These are phyloP conservation scores for Sylvietta virens DNA, from an alignment of 2,113 vertebrate genomes.

Conservation along the genomic window DNA sequence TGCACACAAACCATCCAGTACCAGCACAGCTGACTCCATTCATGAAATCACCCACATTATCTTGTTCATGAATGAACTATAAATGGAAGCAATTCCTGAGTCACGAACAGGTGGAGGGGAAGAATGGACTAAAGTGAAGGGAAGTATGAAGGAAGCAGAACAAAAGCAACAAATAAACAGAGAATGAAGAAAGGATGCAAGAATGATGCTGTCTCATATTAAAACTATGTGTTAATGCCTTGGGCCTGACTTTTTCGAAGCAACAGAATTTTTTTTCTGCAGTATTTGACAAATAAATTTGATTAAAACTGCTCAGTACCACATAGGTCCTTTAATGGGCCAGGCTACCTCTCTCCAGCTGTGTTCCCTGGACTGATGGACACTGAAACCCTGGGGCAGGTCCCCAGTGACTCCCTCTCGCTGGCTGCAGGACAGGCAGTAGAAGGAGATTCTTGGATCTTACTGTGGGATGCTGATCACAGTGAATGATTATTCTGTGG, in stretches of 20 bases:
- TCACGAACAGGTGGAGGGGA: conserved; percentile 8
- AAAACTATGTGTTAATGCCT: background rate
- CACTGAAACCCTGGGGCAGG: background rate
- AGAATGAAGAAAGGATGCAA: background rate
- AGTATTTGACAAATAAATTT: background rate
- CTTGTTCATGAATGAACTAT: background rate
- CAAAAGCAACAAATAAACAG: background rate
- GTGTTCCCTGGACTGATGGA: background rate
- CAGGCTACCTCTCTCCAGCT: background rate
- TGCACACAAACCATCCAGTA: background rate
- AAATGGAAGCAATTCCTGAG: background rate
- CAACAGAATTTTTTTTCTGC: background rate
- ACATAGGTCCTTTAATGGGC: background rate
- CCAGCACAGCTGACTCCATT: background rate
- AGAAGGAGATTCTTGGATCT: background rate
- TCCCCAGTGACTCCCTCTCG: background rate
- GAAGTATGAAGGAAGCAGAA: background rate
- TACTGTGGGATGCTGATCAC: background rate
- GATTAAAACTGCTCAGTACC: background rate
- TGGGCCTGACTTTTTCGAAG: background rate
- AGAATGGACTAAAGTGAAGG: background rate
- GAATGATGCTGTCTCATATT: background rate
- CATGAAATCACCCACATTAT: background rate
- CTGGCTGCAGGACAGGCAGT: background rate
- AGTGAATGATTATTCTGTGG: background rate